Conservation (phyloP, 2,113 vertebrate species). For the Lepus europaeus region DNA sequence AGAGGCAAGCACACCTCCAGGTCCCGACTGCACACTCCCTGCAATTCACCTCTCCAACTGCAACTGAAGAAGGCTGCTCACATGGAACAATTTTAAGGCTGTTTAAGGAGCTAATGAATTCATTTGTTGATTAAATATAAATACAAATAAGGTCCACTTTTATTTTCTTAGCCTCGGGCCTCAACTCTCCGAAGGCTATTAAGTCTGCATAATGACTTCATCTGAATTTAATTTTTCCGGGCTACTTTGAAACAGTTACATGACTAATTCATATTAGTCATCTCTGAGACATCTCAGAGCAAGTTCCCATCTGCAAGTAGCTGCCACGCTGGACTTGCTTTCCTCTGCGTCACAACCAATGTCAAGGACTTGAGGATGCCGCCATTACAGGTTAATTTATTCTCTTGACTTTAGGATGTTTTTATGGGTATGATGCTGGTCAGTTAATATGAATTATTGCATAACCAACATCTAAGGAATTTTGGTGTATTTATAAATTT, state of each 20-base stretch:
- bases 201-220: conserved; percentile 51
- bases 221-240: conserved; percentile 52
- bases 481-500: neutral
- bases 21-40: accelerated
- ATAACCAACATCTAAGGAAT: neutral
- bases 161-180: conserved; percentile 67
- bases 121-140: conserved; percentile 48
- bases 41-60: neutral
- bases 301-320: neutral
- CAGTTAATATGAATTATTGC: neutral
- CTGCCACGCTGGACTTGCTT: neutral
- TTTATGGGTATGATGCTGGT: neutral
- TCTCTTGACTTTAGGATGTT: neutral
- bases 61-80: neutral
- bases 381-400: neutral
- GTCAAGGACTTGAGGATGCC: neutral
- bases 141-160: conserved; percentile 43
- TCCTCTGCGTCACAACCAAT: too few species aligned
- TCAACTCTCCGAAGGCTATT: neutral
- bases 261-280: conserved; percentile 27
- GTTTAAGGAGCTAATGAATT: conserved; percentile 46
- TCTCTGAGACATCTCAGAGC: neutral
- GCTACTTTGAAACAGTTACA: neutral
- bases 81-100: neutral
- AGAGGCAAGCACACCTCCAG: neutral